Base-by-base conservation (phyloP, 2,113 vertebrate species). In the Pangasianodon hypophthalmus region DNA sequence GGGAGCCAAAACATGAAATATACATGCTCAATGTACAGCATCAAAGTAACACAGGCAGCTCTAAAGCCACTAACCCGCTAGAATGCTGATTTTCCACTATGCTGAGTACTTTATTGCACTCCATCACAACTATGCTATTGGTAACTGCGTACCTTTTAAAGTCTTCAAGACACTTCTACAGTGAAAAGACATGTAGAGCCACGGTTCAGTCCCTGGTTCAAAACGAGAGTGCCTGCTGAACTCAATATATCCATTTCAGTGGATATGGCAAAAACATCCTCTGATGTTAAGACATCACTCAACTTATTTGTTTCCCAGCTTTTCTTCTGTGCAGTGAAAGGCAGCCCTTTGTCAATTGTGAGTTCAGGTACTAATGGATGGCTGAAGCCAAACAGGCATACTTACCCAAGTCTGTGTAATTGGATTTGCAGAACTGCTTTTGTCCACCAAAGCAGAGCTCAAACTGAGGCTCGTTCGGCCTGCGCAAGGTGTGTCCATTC, bases 371-470 rank as follows among this genome's bases (percentile, higher is more conserved):
- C 71, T 50, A 85, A 48, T 86, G 64, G 26, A 86, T 26, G 71
- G 46, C 7, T 11, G 18, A 50, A 87, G 41, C 2, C 46, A 50
- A 62, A 54, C 75, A 62, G 79, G 85, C 81, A 93, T 90, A 95
- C 97, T 94, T 96, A 99, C 98, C 98, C 96, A 99, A 96, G 96
- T 99, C 98, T 96, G 98, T 97, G 97, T 99, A 99, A 97, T 98
- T 97, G 85, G 97, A 98, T 96, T 98, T 98, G 97, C 96, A 97
- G 97, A 97, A 96, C 94, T 99, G 97, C 97, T 97, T 98, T 95
- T 96, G 96, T 96, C 97, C 98, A 95, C 97, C 98, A 93, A 99
- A 99, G 97, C 98, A 98, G 95, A 99, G 96, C 96, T 99, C 97
- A 90, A 99, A 98, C 95, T 97, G 97, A 90, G 97, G 97, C 92